Evolutionary conservation across 2,888 invertebrate species (phyloP).

Genomic region (Chrysomela aeneicollis): DNA sequence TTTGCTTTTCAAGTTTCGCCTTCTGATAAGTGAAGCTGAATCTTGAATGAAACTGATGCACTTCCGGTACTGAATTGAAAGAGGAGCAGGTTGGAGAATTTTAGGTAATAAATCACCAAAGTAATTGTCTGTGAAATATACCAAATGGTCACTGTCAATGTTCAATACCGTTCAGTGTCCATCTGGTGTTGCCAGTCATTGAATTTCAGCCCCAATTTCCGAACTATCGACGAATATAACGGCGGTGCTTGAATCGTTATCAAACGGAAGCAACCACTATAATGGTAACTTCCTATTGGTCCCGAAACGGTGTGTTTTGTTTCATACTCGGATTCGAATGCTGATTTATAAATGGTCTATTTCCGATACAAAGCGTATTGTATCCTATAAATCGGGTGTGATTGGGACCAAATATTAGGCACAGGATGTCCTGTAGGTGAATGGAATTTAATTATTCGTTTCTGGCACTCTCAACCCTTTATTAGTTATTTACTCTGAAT

Average conservation of each 20-base stretch:
- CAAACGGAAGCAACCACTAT: constrained; percentile 1
- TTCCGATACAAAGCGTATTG: constrained; percentile 5
- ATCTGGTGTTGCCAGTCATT: constrained; percentile 40
- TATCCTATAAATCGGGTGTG: constrained; percentile 1
- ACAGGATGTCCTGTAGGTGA: constrained; percentile 4
- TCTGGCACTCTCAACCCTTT: neutral
- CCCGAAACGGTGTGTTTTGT: constrained; percentile 5
- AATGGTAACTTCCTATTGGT: constrained; percentile 5
- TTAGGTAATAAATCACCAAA: constrained; percentile 47
- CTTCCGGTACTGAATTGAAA: neutral
- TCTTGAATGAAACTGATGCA: too few relatives aligned
- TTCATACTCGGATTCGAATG: neutral
- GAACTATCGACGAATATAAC: constrained; percentile 31
- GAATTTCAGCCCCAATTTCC: constrained; percentile 38
- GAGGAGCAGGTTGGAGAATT: neutral
- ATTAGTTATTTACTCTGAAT: neutral
- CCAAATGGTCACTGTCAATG: constrained; percentile 44
- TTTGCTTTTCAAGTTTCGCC: too few relatives aligned
- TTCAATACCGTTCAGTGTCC: constrained; percentile 50
- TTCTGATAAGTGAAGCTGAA: too few relatives aligned
- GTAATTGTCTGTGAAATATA: constrained; percentile 53
- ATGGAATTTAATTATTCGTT: neutral
- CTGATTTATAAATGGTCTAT: neutral
- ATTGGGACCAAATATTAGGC: constrained; percentile 2
- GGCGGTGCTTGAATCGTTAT: neutral